Evolutionary conservation across 1,140 invertebrate species (phyloP), one percentile per base, ranked within the genome.

Genomic region (Drosophila sechellia): DNA sequence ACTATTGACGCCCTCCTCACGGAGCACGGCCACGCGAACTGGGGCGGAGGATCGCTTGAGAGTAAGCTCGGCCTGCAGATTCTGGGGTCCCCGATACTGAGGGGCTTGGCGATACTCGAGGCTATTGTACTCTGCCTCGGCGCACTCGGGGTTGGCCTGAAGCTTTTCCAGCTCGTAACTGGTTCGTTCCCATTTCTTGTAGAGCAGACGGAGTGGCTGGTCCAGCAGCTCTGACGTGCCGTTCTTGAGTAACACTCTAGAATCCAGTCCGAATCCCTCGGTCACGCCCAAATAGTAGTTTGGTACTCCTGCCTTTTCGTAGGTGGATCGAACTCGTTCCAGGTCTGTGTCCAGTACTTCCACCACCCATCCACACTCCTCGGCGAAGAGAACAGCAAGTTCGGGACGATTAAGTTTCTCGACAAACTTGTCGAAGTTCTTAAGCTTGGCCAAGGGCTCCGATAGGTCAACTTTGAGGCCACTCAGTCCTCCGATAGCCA

Each of bases 1-100:
- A 40, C 98, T 98, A 91, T 99, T 99, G 34, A 95, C 96, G 74
- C 98, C 98, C 95, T 99, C 98, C 93, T 99, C 98, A 46, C 98
- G 93, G 34, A 99, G 93, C 0, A 99, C 97, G 10, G 98, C 98
- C 1, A 99, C 97, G 65, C 93, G 94, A 8, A 96, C 93, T 20
- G 93, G 93, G 34, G 83, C 87, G 34, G 59, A 49, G 20, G 56
- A 53, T 12, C 79, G 73, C 57, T 86, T 92, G 54, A 93, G 80
- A 2, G 93, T 71, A 1, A 93, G 63, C 22, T 93, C 92, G 3
- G 92, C 81, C 71, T 95, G 94, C 13, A 96, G 94, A 90, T 97
- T 94, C 75, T 96, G 97, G 0, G 95, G 94, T 0, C 97, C 92
- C 40, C 93, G 94, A 77, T 95, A 97, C 52, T 93, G 93, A 0